phyloP scores from a whole-genome alignment of 1,140 invertebrate species.

The Bursaphelenchus mucronatus region DNA sequence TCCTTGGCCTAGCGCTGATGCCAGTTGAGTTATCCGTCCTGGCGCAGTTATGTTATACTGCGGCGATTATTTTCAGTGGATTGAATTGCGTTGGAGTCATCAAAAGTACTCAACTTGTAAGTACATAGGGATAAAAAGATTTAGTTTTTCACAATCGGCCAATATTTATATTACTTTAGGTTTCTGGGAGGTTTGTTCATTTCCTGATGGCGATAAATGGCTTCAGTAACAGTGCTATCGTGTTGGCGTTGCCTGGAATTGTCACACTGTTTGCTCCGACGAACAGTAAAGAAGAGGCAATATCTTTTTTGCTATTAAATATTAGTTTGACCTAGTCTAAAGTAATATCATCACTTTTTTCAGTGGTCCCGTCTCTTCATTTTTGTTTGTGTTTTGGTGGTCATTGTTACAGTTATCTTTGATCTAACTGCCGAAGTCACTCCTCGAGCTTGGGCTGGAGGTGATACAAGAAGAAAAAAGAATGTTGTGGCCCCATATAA shows the following conservation, averaged over 20 bases:
- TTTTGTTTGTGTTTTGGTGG: slow-evolving; percentile 3
- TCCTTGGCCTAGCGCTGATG: slow-evolving; percentile 40
- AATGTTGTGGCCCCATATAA: too few species aligned
- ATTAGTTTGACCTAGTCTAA: background rate
- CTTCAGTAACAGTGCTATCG: slow-evolving; percentile 22
- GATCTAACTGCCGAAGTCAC: slow-evolving; percentile 22
- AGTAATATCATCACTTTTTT: slow-evolving; percentile 12
- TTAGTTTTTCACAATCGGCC: slow-evolving; percentile 1
- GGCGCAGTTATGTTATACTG: slow-evolving; percentile 39
- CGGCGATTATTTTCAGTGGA: slow-evolving; percentile 46
- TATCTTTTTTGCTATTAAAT: background rate
- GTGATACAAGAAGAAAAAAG: background rate
- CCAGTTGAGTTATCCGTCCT: slow-evolving; percentile 26
- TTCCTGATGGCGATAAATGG: slow-evolving; percentile 37
- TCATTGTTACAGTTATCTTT: slow-evolving; percentile 25
- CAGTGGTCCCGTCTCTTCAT: slow-evolving; percentile 33
- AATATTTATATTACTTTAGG: slow-evolving; percentile 22
- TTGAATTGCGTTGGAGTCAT: slow-evolving; percentile 47
- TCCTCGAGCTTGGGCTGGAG: slow-evolving; percentile 16
- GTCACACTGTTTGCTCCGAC: slow-evolving; percentile 33
- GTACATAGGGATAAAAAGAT: background rate
- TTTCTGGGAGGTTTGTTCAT: slow-evolving; percentile 36
- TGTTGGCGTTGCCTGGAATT: slow-evolving; percentile 34
- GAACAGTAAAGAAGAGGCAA: slow-evolving; percentile 41
- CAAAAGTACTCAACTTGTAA: slow-evolving; percentile 46